These are phyloP conservation scores for Cryptomyrus ogoouensis DNA, from an alignment of 2,113 vertebrate species.

Conservation along the genomic window DNA sequence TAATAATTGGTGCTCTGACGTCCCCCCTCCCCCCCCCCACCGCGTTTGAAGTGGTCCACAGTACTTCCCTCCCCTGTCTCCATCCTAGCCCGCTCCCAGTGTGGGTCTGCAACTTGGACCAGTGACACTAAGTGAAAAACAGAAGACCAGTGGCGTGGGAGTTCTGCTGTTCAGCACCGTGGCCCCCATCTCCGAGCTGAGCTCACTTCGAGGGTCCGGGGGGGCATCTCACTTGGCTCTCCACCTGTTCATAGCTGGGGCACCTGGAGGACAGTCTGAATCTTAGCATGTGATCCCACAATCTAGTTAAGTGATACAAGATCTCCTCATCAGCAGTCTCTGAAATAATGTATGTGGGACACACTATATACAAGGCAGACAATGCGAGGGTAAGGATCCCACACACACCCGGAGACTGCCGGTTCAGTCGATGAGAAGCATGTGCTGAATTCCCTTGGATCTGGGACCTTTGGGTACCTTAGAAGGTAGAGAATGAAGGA, in stretches of 20 bases:
- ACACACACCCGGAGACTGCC: neutral
- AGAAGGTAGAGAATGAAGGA: neutral
- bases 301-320: neutral
- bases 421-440: neutral
- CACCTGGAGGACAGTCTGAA: neutral
- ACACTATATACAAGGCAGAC: neutral
- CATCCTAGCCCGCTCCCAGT: neutral
- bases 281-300: neutral
- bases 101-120: neutral
- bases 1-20: slow-evolving; percentile 22
- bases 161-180: neutral
- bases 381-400: neutral
- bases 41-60: slow-evolving; percentile 16
- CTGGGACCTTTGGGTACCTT: neutral
- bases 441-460: neutral
- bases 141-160: neutral
- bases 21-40: neutral
- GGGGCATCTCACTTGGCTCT: neutral
- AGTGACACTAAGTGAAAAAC: neutral
- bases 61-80: neutral
- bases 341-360: neutral
- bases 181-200: neutral
- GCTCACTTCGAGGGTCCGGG: neutral
- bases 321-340: neutral
- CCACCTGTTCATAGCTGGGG: neutral